Conservation (phyloP, 2,888 invertebrate species). For the Sminthurinus aureus region DNA sequence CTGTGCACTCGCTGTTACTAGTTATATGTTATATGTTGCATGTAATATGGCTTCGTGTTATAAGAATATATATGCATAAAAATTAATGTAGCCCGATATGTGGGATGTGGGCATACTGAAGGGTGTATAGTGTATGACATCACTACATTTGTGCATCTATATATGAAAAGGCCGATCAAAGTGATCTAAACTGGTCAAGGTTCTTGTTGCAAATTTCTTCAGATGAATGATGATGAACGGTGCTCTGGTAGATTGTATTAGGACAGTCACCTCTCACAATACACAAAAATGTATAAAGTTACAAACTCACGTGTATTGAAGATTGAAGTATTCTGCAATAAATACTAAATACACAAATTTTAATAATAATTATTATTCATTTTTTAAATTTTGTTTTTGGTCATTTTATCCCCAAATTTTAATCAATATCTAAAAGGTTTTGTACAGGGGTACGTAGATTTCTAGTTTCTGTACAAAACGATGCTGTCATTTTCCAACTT, state of each 20-base stretch:
- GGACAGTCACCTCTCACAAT: neutral
- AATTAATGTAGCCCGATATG: neutral
- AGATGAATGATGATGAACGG: neutral
- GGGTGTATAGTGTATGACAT: neutral
- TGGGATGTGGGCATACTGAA: neutral
- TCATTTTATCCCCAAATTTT: too few species aligned
- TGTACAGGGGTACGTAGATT: too few species aligned
- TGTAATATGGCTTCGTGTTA: neutral
- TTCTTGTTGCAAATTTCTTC: constrained; percentile 13
- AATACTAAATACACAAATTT: neutral
- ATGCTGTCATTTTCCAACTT: too few species aligned
- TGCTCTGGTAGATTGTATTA: neutral
- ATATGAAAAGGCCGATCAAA: neutral
- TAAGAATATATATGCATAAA: neutral
- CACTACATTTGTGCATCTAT: neutral
- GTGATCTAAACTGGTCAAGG: constrained; percentile 33
- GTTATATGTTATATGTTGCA: too few species aligned
- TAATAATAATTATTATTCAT: neutral
- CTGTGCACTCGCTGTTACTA: too few species aligned
- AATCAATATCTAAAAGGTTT: too few species aligned
- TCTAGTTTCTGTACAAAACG: too few species aligned
- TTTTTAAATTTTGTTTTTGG: too few species aligned
- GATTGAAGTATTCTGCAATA: too few species aligned
- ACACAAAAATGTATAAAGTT: too few species aligned
- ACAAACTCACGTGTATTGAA: too few species aligned